These are phyloP conservation scores for Andricus quercusramuli DNA, from an alignment of 2,888 invertebrate genomes.

Conservation along the genomic window DNA sequence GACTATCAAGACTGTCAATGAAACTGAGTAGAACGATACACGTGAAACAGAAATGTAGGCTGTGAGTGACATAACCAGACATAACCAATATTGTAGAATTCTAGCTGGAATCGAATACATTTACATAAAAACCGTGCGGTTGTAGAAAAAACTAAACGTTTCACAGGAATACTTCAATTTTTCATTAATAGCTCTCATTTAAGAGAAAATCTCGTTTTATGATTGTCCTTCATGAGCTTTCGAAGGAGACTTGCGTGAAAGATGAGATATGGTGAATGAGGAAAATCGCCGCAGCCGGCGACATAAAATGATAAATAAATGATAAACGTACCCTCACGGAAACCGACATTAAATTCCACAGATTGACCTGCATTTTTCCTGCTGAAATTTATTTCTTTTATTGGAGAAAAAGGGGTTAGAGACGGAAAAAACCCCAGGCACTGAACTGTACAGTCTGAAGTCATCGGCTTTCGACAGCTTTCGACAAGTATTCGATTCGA, in stretches of 20 bases:
- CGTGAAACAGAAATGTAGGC: constrained; percentile 5
- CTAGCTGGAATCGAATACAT: neutral
- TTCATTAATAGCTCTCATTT: neutral
- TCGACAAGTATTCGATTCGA: no score
- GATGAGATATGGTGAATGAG: constrained; percentile 16
- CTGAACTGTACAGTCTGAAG: neutral
- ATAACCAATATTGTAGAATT: constrained; percentile 16
- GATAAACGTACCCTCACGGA: constrained; percentile 77
- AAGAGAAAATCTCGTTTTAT: neutral
- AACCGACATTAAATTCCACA: constrained; percentile 78
- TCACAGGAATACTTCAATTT: neutral
- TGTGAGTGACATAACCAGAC: constrained; percentile 23
- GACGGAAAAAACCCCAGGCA: neutral
- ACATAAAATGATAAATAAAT: constrained; percentile 27
- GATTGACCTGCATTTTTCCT: constrained; percentile 78
- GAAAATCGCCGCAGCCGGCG: neutral
- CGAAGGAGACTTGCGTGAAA: constrained; percentile 55
- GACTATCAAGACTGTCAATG: neutral
- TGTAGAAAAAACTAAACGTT: neutral
- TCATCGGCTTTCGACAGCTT: neutral
- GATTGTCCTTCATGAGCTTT: constrained; percentile 59
- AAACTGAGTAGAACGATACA: neutral
- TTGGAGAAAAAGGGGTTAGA: neutral
- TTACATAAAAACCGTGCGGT: neutral
- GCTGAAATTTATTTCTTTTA: constrained; percentile 1